Evolutionary conservation across 2,113 vertebrate species (phyloP).

Genomic region (Rhinogobius similis): DNA sequence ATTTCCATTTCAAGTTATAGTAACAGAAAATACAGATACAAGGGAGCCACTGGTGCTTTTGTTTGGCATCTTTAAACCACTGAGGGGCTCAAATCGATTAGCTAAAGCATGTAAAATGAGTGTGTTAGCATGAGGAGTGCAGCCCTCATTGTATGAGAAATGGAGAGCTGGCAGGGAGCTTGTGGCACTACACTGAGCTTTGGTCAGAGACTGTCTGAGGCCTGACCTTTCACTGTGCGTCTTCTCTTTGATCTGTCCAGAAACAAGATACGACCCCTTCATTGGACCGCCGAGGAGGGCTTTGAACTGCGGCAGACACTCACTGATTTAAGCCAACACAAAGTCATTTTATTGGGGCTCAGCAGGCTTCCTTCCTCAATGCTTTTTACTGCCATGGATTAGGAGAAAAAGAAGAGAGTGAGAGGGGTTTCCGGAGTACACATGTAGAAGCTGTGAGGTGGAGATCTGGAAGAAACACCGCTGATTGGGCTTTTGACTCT

Average conservation of each 20-base stretch:
- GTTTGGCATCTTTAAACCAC: background rate
- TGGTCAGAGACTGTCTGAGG: conserved; percentile 58
- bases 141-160: conserved; percentile 46
- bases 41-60: background rate
- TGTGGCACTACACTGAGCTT: conserved; percentile 35
- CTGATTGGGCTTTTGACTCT: conserved; percentile 42
- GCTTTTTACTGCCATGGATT: conserved; percentile 52
- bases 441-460: conserved; percentile 2
- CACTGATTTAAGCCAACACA: conserved; percentile 62
- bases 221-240: conserved; percentile 72
- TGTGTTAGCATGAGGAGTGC: conserved; percentile 12
- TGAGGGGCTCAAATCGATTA: conserved; percentile 4
- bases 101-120: conserved; percentile 17
- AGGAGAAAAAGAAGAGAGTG: conserved; percentile 37
- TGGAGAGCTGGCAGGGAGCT: conserved; percentile 54
- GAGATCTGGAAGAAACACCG: conserved; percentile 14
- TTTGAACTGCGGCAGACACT: conserved; percentile 73
- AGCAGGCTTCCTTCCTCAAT: conserved; percentile 24
- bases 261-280: conserved; percentile 63
- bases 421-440: conserved; percentile 26
- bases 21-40: background rate
- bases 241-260: conserved; percentile 74
- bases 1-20: background rate
- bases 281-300: conserved; percentile 66
- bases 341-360: conserved; percentile 45